Evolutionary conservation across 2,113 vertebrate genomes (phyloP).

Genomic region (Suricata suricatta): DNA sequence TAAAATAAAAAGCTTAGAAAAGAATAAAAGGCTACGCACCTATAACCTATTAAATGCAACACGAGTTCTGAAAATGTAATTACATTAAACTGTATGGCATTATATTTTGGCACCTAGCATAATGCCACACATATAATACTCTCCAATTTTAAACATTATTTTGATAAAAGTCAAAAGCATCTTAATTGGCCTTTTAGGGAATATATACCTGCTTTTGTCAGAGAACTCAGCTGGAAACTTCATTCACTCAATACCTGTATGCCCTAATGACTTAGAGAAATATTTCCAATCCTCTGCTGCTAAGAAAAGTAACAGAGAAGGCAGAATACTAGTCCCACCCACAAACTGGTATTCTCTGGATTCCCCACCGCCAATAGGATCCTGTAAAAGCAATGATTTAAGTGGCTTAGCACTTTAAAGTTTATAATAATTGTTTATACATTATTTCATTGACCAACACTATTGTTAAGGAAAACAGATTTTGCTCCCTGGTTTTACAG

Average conservation of each 20-base stretch:
- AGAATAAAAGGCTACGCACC: not conserved
- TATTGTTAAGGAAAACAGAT: not conserved
- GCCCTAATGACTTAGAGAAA: not conserved
- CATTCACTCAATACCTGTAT: not conserved
- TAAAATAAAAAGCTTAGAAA: constrained; percentile 7
- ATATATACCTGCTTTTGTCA: not conserved
- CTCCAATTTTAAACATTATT: not conserved
- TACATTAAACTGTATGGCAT: not conserved
- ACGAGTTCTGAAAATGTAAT: not conserved
- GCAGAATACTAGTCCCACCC: not conserved
- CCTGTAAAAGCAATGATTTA: not conserved
- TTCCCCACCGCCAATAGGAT: not conserved
- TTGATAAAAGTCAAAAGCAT: constrained; percentile 34
- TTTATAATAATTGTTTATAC: not conserved
- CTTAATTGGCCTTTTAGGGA: not conserved
- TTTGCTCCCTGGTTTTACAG: not conserved
- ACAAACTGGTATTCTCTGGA: not conserved
- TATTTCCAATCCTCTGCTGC: not conserved
- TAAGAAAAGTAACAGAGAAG: not conserved
- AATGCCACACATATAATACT: not conserved
- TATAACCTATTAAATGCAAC: not conserved
- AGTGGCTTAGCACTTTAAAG: not conserved
- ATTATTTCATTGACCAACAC: not conserved
- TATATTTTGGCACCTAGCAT: not conserved
- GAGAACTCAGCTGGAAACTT: not conserved